Evolutionary conservation across 1,140 invertebrate genomes (phyloP).

Genomic region (Metaphire vulgaris): DNA sequence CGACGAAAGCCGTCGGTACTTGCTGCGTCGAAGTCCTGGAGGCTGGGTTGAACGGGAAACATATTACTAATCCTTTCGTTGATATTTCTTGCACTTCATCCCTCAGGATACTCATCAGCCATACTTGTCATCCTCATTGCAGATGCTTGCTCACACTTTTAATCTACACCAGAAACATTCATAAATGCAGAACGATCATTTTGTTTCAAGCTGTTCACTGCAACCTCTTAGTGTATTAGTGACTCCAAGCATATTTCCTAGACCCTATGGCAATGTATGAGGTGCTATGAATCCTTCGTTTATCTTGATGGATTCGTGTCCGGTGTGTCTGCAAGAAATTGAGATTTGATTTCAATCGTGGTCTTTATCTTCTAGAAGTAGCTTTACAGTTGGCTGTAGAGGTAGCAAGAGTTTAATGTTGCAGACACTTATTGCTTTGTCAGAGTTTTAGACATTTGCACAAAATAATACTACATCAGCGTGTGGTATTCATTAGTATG

Average conservation of each 20-base stretch:
- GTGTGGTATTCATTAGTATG: background rate
- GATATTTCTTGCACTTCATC: background rate
- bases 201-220: no score
- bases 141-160: no score
- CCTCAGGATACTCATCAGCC: constrained; percentile 2
- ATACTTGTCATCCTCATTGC: no score
- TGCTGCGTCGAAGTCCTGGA: constrained; percentile 82
- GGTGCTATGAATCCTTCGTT: no score
- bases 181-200: no score
- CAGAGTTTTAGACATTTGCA: background rate
- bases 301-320: no score
- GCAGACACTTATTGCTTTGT: background rate
- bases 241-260: no score
- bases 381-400: background rate
- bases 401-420: background rate
- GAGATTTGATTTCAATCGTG: no score
- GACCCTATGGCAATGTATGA: no score
- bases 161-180: no score
- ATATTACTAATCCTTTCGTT: constrained; percentile 98
- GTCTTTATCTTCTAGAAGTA: background rate
- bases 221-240: no score
- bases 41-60: constrained; percentile 98
- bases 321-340: no score
- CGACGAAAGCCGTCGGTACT: constrained; percentile 90
- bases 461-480: background rate